phyloP scores from a whole-genome alignment of 2,113 vertebrate species.

The Hippoglossus stenolepis region DNA sequence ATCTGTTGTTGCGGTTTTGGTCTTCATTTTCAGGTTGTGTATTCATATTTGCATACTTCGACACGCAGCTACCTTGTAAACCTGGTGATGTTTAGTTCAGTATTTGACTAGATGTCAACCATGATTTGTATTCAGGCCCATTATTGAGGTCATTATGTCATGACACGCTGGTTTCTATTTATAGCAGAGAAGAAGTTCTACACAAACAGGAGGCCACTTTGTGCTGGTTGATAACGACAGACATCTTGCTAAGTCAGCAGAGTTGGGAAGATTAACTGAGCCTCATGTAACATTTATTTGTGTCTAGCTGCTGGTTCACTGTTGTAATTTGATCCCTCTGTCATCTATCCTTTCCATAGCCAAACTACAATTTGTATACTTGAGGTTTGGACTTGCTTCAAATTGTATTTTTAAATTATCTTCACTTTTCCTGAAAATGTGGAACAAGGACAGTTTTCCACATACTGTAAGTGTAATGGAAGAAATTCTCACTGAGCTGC shows the following conservation, averaged over 20 bases:
- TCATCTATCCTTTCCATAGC: background rate
- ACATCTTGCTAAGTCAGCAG: constrained; percentile 6
- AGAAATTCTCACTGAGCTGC: background rate
- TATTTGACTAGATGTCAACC: background rate
- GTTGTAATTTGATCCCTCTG: background rate
- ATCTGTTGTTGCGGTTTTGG: background rate
- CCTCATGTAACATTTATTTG: constrained; percentile 9
- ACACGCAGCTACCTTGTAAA: background rate
- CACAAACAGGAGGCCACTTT: background rate
- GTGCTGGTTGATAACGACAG: constrained; percentile 8
- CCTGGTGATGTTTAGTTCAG: background rate
- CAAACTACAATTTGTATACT: background rate
- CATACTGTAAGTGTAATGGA: background rate
- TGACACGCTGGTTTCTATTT: background rate
- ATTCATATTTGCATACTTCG: background rate
- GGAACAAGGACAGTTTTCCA: background rate
- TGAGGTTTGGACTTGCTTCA: background rate
- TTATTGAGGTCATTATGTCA: constrained; percentile 3
- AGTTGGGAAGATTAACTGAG: background rate
- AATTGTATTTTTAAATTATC: background rate
- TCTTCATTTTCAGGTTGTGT: background rate
- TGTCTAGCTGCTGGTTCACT: constrained; percentile 3
- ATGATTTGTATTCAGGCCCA: too few species aligned
- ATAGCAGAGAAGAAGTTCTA: background rate
- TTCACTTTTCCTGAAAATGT: background rate